phyloP scores from a whole-genome alignment of 2,797 vertebrate genomes.

The Enteromius fasciolatus region DNA sequence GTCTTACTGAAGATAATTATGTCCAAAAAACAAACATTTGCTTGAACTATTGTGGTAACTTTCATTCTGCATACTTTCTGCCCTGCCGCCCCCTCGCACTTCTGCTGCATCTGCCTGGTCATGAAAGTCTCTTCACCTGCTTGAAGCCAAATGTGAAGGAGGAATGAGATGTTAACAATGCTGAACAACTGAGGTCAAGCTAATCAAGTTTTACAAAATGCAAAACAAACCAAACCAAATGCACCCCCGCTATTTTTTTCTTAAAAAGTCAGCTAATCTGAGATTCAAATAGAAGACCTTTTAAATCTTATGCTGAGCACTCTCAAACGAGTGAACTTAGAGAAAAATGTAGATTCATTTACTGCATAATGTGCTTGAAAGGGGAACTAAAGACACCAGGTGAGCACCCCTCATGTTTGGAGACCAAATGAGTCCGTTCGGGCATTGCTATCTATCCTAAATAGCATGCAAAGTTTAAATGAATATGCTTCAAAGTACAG shows the following conservation, averaged over 20 bases:
- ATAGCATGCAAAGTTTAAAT: background rate
- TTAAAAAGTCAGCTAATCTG: background rate
- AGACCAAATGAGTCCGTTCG: background rate
- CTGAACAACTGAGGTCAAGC: background rate
- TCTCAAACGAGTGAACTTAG: background rate
- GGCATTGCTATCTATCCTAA: background rate
- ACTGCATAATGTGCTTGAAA: background rate
- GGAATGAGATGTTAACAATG: background rate
- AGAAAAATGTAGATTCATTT: background rate
- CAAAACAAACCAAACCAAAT: background rate
- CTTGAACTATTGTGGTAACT: background rate
- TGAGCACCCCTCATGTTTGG: background rate
- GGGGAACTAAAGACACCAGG: background rate
- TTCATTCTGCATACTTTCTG: background rate
- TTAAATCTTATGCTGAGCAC: background rate
- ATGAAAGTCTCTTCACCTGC: background rate
- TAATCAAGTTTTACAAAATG: background rate
- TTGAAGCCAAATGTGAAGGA: slow-evolving; percentile 1
- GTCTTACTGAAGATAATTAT: background rate
- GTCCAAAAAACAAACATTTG: background rate
- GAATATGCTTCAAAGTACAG: background rate
- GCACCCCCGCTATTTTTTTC: background rate
- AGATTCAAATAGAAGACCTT: background rate
- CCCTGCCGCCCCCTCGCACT: background rate
- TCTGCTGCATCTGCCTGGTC: background rate